phyloP scores from a whole-genome alignment of 2,888 invertebrate genomes.

The Drosophila silvestris region DNA sequence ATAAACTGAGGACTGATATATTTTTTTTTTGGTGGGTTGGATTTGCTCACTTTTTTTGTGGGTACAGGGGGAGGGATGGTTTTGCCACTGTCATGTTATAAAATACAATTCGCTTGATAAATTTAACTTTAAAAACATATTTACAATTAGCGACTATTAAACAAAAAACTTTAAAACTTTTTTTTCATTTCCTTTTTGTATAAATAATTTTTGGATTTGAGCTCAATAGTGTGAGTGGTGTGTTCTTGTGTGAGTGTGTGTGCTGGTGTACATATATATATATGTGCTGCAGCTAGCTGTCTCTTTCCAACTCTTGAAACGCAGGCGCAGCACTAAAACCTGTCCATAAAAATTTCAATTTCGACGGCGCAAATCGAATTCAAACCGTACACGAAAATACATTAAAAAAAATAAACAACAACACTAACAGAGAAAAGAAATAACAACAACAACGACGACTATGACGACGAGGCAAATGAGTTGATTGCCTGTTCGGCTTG shows the following conservation, averaged over 20 bases:
- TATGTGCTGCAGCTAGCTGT: slow-evolving; percentile 56
- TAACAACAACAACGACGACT: slow-evolving; percentile 34
- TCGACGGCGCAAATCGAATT: slow-evolving; percentile 64
- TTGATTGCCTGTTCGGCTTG: slow-evolving; percentile 44
- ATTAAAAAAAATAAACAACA: slow-evolving; percentile 55
- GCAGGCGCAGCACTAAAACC: slow-evolving; percentile 49
- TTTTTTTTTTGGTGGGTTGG: slow-evolving; percentile 56
- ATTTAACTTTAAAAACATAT: slow-evolving; percentile 43
- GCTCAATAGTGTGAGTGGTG: slow-evolving; percentile 58
- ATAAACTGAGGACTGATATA: slow-evolving; percentile 33
- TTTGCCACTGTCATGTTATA: slow-evolving; percentile 16
- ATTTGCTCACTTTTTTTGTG: slow-evolving; percentile 15
- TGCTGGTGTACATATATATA: slow-evolving; percentile 2
- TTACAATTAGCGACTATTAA: slow-evolving; percentile 53
- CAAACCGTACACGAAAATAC: slow-evolving; percentile 58
- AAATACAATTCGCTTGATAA: slow-evolving; percentile 35
- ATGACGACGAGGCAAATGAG: slow-evolving; percentile 33
- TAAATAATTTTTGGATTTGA: slow-evolving; percentile 76
- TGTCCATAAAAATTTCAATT: slow-evolving; percentile 68
- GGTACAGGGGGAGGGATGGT: background rate
- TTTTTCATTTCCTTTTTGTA: slow-evolving; percentile 35
- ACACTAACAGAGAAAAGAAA: slow-evolving; percentile 32
- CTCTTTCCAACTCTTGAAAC: slow-evolving; percentile 36
- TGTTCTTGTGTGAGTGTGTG: slow-evolving; percentile 27
- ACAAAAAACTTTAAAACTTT: slow-evolving; percentile 33